phyloP scores from a whole-genome alignment of 2,797 vertebrate species.

The Etheostoma nigrum region DNA sequence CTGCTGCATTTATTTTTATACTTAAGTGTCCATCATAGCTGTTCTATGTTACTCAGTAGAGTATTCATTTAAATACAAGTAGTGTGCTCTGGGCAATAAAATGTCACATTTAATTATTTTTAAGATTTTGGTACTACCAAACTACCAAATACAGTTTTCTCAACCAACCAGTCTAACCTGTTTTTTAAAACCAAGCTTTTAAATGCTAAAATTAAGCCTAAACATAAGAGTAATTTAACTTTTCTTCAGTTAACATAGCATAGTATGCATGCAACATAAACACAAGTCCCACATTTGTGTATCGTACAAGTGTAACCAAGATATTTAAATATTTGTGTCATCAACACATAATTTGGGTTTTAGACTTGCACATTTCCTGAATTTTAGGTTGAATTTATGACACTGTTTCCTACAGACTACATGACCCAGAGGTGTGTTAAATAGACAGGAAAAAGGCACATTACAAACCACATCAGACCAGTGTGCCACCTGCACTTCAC shows the following conservation, averaged over 20 bases:
- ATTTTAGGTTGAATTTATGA: slow-evolving; percentile 17
- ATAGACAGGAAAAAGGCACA: slow-evolving; percentile 22
- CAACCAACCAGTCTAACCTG: neutral
- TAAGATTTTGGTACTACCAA: neutral
- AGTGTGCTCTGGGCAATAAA: too few species aligned
- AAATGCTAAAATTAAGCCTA: neutral
- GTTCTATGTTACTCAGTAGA: too few species aligned
- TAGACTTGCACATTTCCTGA: slow-evolving; percentile 21
- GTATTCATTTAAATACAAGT: too few species aligned
- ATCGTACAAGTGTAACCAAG: neutral
- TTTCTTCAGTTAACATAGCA: neutral
- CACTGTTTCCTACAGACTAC: slow-evolving; percentile 17
- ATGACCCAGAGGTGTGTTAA: slow-evolving; percentile 49
- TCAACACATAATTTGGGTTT: neutral
- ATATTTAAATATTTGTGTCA: slow-evolving; percentile 18
- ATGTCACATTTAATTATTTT: too few species aligned
- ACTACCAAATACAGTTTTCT: neutral
- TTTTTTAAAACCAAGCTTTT: neutral
- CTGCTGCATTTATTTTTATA: too few species aligned
- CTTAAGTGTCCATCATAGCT: too few species aligned
- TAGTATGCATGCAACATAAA: too few species aligned
- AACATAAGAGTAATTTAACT: neutral
- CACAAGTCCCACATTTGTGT: neutral
- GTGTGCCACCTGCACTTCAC: slow-evolving; percentile 69
- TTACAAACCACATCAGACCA: slow-evolving; percentile 54